These are phyloP conservation scores for Tribolium freemani DNA, from an alignment of 2,888 invertebrate genomes.

Conservation along the genomic window DNA sequence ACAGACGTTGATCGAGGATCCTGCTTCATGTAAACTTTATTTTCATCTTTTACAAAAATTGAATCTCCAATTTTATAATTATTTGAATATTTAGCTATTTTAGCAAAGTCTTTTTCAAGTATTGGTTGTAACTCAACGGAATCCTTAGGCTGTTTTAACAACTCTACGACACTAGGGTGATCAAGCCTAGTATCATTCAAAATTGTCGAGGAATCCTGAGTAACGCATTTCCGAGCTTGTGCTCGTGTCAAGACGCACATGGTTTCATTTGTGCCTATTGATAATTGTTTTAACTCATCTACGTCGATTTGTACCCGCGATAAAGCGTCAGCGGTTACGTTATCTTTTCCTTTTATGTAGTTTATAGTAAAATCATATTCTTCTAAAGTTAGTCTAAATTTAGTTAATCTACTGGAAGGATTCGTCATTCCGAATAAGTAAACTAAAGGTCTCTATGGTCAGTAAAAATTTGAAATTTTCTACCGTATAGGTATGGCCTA, in stretches of 20 bases:
- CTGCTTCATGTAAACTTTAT: no score
- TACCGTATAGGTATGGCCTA: slow-evolving; percentile 46
- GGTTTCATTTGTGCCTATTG: background rate
- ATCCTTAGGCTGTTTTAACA: background rate
- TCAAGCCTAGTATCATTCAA: background rate
- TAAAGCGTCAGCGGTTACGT: background rate
- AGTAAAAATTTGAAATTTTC: slow-evolving; percentile 47
- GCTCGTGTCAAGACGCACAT: background rate
- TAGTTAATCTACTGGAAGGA: slow-evolving; percentile 51
- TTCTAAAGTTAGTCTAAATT: slow-evolving; percentile 51
- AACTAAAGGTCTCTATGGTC: slow-evolving; percentile 51
- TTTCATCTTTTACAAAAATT: no score
- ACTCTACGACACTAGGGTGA: background rate
- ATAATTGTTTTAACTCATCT: slow-evolving; percentile 4
- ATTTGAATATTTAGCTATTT: background rate
- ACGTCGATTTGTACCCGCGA: slow-evolving; percentile 31
- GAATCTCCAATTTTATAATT: background rate
- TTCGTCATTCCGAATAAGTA: slow-evolving; percentile 52
- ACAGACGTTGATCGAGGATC: background rate
- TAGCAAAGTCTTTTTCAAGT: background rate
- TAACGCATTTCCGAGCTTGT: background rate
- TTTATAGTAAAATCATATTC: slow-evolving; percentile 10
- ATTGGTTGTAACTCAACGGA: background rate
- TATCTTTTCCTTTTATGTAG: background rate
- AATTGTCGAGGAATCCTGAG: background rate